These are phyloP conservation scores for Alaudala cheleensis DNA, from an alignment of 2,113 vertebrate species.

Conservation along the genomic window DNA sequence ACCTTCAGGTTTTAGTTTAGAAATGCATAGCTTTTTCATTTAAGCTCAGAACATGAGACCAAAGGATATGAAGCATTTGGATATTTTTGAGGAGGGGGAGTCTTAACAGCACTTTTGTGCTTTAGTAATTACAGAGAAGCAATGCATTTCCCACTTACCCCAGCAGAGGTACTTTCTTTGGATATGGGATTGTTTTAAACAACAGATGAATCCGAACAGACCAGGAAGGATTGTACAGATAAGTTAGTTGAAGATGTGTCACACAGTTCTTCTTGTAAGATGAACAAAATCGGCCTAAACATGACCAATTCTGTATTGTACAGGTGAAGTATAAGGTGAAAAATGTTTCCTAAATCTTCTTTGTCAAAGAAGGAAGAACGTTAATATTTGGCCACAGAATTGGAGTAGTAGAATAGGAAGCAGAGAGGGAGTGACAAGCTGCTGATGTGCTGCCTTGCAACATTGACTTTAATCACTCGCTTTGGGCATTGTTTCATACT, in stretches of 20 bases:
- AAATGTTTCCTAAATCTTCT: background rate
- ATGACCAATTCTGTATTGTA: background rate
- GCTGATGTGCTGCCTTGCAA: background rate
- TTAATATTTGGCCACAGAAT: background rate
- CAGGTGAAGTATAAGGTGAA: background rate
- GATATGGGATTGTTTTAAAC: background rate
- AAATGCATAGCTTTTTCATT: background rate
- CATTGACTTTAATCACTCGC: background rate
- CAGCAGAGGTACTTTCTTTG: background rate
- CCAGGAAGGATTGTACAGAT: background rate
- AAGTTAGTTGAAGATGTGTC: background rate
- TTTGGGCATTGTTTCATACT: background rate
- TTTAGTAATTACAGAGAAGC: background rate
- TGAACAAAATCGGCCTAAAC: background rate
- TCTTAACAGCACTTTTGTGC: background rate
- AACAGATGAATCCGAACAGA: background rate
- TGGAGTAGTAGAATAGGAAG: background rate
- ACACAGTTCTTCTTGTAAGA: background rate
- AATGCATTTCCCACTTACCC: background rate
- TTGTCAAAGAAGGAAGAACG: background rate
- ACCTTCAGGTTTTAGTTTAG: background rate
- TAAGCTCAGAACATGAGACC: background rate
- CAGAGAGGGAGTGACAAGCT: background rate
- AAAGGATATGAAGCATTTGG: background rate
- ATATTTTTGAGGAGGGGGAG: background rate